Base-by-base conservation (phyloP, 1,140 invertebrate species). In the Popillia japonica region DNA sequence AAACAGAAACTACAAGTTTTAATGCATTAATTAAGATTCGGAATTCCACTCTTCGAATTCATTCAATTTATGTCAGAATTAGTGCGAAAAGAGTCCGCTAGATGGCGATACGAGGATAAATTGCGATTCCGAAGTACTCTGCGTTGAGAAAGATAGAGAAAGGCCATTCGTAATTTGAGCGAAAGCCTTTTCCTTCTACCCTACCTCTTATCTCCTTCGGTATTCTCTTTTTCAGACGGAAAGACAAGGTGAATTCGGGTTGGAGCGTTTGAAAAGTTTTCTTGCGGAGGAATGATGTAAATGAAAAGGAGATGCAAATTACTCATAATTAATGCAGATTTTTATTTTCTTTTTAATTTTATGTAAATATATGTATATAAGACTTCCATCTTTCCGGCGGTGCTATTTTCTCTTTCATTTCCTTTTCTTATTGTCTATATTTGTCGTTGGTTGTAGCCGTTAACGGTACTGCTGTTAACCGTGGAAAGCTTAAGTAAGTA, bases 11-110 rank as follows among this genome's bases (percentile, higher is more conserved):
- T 40, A 44, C 72, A 74, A 74, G 72, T 44, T 74, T 74, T 74
- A 74, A 74, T 74, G 72, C 72, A 74, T 74, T 74, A 74, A 74
- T 74, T 74, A 74, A 74, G 72, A 73, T 73, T 73, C 72, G 3
- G 40, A 73, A 73, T 40, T 73, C 72, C 72, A 8, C 72, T 10
- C 34, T 40, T 41, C 27, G 20, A 42, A 73, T 73, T 73, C 14
- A 73, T 73, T 73, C 27, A 73, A 73, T 73, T 73, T 73, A 73
- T 17, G 34, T 73, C 40, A 34, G 72, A 73, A 73, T 73, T 73
- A 73, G 20, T 68, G 27, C 40, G 72, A 8, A 20, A 17, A 64
- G 23, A 4, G 17, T n/a, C 10, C 8, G 23, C 23, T n/a, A 64
- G 61, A 22, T 48, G 44, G 61, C 17, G 61, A 8, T 22, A 17